Evolutionary conservation across 2,113 vertebrate genomes (phyloP).

Genomic region (Nycticebus coucang): DNA sequence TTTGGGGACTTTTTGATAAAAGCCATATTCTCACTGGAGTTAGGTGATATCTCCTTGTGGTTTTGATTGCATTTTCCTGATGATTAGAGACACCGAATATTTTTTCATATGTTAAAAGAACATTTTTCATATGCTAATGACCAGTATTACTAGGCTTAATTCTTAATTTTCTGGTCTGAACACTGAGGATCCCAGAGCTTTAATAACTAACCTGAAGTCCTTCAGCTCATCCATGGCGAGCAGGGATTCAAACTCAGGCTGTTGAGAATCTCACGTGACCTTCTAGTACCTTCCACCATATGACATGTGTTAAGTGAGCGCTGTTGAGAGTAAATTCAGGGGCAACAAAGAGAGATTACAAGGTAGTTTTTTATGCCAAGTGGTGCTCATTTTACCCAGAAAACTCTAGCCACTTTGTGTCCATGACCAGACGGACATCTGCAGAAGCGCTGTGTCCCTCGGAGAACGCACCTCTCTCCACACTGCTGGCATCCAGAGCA

Average conservation of each 20-base stretch:
- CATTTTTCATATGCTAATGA: too few relatives aligned
- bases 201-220: neutral
- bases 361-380: too few relatives aligned
- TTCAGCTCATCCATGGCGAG: neutral
- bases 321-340: neutral
- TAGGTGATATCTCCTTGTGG: too few relatives aligned
- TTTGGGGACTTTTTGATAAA: too few relatives aligned
- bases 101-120: too few relatives aligned
- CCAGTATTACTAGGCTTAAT: neutral
- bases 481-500: too few relatives aligned
- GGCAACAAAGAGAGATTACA: neutral
- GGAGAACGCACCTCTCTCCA: neutral
- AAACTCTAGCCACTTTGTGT: neutral
- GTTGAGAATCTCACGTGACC: neutral
- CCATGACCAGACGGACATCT: too few relatives aligned
- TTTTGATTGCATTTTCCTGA: too few relatives aligned
- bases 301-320: neutral
- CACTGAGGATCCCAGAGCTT: neutral
- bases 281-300: neutral
- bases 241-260: neutral
- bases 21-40: too few relatives aligned
- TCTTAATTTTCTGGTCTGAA: neutral
- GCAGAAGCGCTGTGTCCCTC: rapidly evolving
- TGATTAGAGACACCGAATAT: too few relatives aligned
- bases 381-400: neutral